Conservation (phyloP, 2,797 vertebrate genomes). For the Graptemys geographica region DNA sequence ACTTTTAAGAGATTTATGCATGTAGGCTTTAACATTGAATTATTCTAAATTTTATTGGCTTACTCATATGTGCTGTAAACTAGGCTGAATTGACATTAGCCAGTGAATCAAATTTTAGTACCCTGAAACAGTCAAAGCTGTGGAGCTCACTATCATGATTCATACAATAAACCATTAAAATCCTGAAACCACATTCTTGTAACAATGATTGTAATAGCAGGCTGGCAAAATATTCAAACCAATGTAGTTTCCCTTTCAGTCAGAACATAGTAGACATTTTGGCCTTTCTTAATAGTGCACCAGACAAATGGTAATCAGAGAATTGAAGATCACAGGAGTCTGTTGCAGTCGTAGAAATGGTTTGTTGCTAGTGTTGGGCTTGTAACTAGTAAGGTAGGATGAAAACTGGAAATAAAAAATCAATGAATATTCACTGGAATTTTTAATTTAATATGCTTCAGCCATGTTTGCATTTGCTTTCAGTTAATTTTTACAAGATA, state of each 20-base stretch:
- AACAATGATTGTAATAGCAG: background rate
- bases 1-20: background rate
- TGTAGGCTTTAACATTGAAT: background rate
- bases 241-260: background rate
- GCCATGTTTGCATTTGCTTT: background rate
- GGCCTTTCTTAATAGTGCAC: background rate
- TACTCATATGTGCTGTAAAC: background rate
- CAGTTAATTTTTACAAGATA: background rate
- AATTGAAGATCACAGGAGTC: background rate
- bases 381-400: background rate
- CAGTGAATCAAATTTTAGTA: background rate
- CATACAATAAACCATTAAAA: background rate
- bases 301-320: background rate
- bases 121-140: background rate
- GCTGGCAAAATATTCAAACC: background rate
- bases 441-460: background rate
- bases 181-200: background rate
- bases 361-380: background rate
- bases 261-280: background rate
- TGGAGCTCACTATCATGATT: background rate
- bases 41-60: background rate
- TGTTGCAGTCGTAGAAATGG: background rate
- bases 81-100: slow-evolving; percentile 6
- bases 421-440: background rate
- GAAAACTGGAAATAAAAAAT: background rate